Base-by-base conservation (phyloP, 30 jellyfish, hydroid and myxozoan species). In the Hydractinia echinata region DNA sequence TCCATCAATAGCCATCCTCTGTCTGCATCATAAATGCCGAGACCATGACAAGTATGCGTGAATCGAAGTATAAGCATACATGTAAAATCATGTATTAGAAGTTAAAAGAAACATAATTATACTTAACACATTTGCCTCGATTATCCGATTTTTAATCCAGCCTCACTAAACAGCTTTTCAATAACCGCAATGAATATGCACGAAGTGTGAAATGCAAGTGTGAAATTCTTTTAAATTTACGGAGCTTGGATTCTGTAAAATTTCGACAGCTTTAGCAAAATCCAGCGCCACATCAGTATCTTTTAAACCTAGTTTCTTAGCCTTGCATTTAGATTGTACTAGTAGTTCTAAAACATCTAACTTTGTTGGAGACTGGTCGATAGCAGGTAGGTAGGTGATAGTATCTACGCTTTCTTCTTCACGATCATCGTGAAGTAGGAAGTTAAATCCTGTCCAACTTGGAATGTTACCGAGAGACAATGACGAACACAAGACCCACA, bases 261-360 rank as follows among this genome's bases (percentile, higher is more conserved):
- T 16, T 81, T 81, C 88, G 55, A 81, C 54, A 4, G 88, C 88
- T 81, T 81, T 81, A n/a, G 88, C 88, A 51, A 62, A 81, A 72
- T 81, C 88, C 16, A 81, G 7, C 54, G 67, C 88, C 50, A 81
- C 58, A 66, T 81, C 84, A 10, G 85, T 81, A 50, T 81, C 88
- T 54, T 81, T 1, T 44, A 67, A 51, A 10, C 84, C 84, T 18
- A 81, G 60, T 7, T 8, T n/a, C 73, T 81, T 72, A n/a, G 88
- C 84, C 55, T 81, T 81, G 11, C 49, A 15, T 54, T 79, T 79
- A 7, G 86, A 79, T 54, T 79, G 80, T 20, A 52, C 10, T 11
- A 76, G 44, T 6, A 54, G 48, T 20, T 76, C 84, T 7, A 76
- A 51, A 10, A 51, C 84, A 14, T 76, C 79, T 52, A 76, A 4